Percentiles rank a stretch among this genome's conserved stretches.
Evolutionary conservation across 2,888 invertebrate genomes (phyloP).

Genomic region (Himalopsyche tibetana): DNA sequence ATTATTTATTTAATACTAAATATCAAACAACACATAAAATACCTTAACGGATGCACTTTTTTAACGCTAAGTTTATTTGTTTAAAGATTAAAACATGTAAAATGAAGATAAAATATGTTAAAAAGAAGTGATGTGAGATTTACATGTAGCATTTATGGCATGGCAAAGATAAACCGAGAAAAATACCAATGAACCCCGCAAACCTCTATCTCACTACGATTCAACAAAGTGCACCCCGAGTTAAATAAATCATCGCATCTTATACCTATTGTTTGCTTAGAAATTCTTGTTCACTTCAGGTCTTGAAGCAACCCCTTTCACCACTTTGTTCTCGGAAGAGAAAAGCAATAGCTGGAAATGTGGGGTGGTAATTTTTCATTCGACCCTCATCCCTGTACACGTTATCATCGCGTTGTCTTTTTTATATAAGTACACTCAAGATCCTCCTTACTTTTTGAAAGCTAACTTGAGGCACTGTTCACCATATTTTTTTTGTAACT

Average conservation of each 20-base stretch:
- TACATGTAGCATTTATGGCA: too few species aligned
- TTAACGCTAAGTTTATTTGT: too few species aligned
- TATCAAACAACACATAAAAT: too few species aligned
- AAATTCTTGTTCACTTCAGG: neutral
- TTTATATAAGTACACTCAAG: neutral
- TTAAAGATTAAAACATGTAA: too few species aligned
- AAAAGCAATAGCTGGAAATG: constrained; percentile 34
- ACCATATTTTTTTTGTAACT: neutral
- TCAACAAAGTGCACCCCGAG: constrained; percentile 1
- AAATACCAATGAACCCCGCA: too few species aligned
- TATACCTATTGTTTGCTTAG: constrained; percentile 3
- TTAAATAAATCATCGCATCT: constrained; percentile 6
- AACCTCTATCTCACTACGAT: neutral
- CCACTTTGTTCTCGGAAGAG: constrained; percentile 22
- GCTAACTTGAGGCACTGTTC: neutral
- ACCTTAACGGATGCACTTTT: too few species aligned
- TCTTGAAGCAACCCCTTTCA: constrained; percentile 10
- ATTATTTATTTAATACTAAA: too few species aligned
- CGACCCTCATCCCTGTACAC: neutral
- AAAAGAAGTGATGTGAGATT: too few species aligned
- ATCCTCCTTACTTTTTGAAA: neutral
- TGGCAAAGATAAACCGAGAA: too few species aligned
- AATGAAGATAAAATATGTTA: too few species aligned
- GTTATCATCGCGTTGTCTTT: constrained; percentile 20
- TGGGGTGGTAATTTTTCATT: constrained; percentile 18